These are phyloP conservation scores for Hirtodrosophila cameraria DNA, from an alignment of 2,888 invertebrate genomes.

Conservation along the genomic window DNA sequence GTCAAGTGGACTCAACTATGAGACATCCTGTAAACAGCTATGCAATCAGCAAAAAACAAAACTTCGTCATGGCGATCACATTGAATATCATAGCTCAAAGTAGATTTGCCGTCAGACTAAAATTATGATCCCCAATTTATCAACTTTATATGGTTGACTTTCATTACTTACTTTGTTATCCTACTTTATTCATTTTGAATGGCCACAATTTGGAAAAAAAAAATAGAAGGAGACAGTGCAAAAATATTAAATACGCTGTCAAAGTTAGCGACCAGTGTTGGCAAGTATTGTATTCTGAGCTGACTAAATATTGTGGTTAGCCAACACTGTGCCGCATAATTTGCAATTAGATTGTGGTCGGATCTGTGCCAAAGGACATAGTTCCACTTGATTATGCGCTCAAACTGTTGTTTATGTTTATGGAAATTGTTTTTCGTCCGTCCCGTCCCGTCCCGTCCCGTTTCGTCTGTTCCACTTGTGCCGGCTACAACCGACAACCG, in stretches of 20 bases:
- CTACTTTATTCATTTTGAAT: too few species aligned
- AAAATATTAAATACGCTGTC: conserved; percentile 18
- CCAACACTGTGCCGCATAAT: conserved; percentile 54
- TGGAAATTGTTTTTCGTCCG: conserved; percentile 59
- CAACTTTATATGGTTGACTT: too few species aligned
- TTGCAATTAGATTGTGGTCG: conserved; percentile 60
- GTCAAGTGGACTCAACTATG: too few species aligned
- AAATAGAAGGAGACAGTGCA: too few species aligned
- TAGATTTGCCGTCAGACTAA: too few species aligned
- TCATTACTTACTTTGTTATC: too few species aligned
- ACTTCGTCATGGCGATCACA: too few species aligned
- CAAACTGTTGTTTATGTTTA: conserved; percentile 68
- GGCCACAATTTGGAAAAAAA: not conserved
- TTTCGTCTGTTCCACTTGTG: too few species aligned
- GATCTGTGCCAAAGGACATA: conserved; percentile 14
- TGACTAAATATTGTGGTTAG: conserved; percentile 6
- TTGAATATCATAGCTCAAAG: too few species aligned
- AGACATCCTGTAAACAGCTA: too few species aligned
- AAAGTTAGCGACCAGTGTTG: conserved; percentile 19
- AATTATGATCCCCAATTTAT: too few species aligned
- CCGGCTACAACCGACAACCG: too few species aligned
- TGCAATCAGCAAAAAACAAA: not conserved
- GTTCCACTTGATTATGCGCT: conserved; percentile 57
- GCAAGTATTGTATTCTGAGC: not conserved
- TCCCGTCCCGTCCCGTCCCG: not conserved